Base-by-base conservation (phyloP, 2,113 vertebrate genomes). In the Oncorhynchus kisutch region DNA sequence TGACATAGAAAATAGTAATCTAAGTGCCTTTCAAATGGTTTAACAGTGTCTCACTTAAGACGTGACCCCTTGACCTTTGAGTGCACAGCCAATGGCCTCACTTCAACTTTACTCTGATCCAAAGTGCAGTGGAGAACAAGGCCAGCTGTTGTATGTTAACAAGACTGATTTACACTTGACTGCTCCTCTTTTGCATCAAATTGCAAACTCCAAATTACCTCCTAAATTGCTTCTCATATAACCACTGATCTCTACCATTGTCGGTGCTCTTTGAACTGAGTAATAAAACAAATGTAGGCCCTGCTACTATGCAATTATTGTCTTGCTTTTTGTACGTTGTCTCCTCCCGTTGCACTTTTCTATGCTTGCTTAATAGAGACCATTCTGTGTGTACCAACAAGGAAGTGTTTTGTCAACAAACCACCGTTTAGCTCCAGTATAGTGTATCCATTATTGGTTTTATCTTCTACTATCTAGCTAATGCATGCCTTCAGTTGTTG, bases 201-300 rank as follows among this genome's bases (percentile, higher is more conserved):
- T 80, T 77, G 88, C 85, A 81, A 51, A 75, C 88, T 88, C 79
- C 80, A 90, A 90, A 84, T 88, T 70, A 89, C 87, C 84, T 78
- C 76, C 78, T 81, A 92, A 90, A 92, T 90, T 90, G 83, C 85
- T 69, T 75, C 81, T 73, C 68, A 27, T 70, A 87, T 70, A 87
- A 81, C 70, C 71, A 74, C 67, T 77, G 88, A 92, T 81, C 78
- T 73, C 20, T 62, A 73, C 82, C 86, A 86, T 90, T 84, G 87
- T 86, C 85, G 77, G 76, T 39, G 29, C 76, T 81, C 91, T 94
- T 94, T 94, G 92, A 93, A 89, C 89, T 90, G 78, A 82, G 83
- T 89, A 87, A 92, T 91, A 90, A 82, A 86, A 87, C 87, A 79
- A 81, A 86, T 67, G 83, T 76, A 39, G 82, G 86, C 85, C 82